Evolutionary conservation across 2,888 invertebrate species (phyloP), one percentile per base, ranked within the genome.

Genomic region (Apamea sordens): DNA sequence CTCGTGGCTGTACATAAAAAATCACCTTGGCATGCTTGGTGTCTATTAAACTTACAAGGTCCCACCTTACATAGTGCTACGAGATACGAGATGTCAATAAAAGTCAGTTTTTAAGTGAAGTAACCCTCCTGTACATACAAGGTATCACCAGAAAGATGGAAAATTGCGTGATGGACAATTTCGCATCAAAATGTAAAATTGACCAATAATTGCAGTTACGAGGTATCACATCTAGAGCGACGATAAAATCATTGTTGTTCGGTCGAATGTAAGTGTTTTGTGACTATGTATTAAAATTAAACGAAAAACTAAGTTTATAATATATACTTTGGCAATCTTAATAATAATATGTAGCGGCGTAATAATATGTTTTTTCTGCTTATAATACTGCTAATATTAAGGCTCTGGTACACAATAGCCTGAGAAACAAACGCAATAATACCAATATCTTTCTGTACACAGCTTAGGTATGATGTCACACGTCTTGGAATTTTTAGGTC

Each of bases 261-360:
- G 71, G 78, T 76, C 70, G 74, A 86, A 80, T 86, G 79, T 82
- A 74, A 82, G 59, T 82, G 82, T 82, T 82, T 77, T 75, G 83
- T 72, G 79, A 78, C 75, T 72, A 83, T 50, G 53, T 76, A 70
- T 72, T 86, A 76, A 76, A 77, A 63, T 72, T 76, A 64, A 76
- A 69, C 47, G 18, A 78, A 84, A 41, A 75, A 77, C 74, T 80
- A 81, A 76, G 70, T 78, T 76, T 74, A 78, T 83, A 82, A 76
- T 80, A 64, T 73, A 78, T 84, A 88, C 71, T 84, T 88, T 89
- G 89, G 88, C 88, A 89, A 86, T 77, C 76, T 73, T 83, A 75
- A 53, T 41, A 50, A 61, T 67, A 50, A 61, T 67, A 84, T 64
- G n/a, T 65, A 82, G 59, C 76, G 75, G 79, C 56, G 36, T 75